Evolutionary conservation across 2,113 vertebrate genomes (phyloP), one percentile per base, ranked within the genome.

Genomic region (Spea multiplicata): DNA sequence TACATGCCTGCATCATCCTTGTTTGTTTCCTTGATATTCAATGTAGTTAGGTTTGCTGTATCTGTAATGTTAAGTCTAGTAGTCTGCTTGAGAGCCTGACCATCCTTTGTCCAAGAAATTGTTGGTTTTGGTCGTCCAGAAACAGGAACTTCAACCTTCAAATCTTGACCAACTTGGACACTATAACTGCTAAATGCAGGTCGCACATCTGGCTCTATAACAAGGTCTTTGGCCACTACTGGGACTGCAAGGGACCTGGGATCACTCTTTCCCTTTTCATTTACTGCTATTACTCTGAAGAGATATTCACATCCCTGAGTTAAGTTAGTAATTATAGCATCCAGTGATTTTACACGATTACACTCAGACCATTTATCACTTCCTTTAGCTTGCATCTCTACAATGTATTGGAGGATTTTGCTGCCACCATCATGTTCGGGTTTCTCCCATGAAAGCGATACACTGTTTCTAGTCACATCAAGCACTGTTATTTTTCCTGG

Each of bases 181-280:
- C 92, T 99, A 57, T 99, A 99, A 86, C 84, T 98, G 81, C 89
- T 96, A 84, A 98, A 99, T 86, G 85, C 85, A 85, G 97, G 96
- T 85, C 91, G 93, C 76, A 98, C 88, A 88, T 99, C 96, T 83
- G 97, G 97, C 78, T 97, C 95, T 86, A 96, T 95, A 49, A 98
- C 95, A 64, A 99, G 88, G 82, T 99, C 95, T 88, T 98, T 99
- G 80, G 97, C 94, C 87, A 94, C 89, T 73, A 99, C 89, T 85
- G 95, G 95, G 83, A 96, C 94, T 48, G 96, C 92, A 83, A 99
- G 96, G 5, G 93, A 91, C 86, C 93, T 94, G 75, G 97, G 96
- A 78, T 99, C 97, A 87, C 97, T 99, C 85, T 94, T 97, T 44
- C 97, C 97, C 83, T 98, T 99, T 85, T 99, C 97, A 85, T 99